Evolutionary conservation across 2,113 vertebrate species (phyloP).

Genomic region (Neogale vison): DNA sequence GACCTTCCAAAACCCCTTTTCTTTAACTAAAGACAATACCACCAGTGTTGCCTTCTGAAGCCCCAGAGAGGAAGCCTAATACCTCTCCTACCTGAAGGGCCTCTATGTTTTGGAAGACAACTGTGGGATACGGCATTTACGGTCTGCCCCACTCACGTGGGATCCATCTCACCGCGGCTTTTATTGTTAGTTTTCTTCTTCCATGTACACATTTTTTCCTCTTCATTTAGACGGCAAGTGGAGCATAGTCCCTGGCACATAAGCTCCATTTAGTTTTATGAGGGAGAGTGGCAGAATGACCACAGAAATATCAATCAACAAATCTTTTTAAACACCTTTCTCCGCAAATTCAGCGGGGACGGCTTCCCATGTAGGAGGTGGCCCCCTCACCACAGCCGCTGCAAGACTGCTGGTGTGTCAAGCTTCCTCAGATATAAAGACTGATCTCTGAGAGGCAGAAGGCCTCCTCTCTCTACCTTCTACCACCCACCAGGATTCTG

Average conservation of each 20-base stretch:
- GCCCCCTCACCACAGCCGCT: neutral
- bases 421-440: neutral
- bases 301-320: constrained; percentile 25
- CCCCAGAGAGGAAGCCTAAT: neutral
- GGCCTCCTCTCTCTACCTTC: neutral
- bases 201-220: neutral
- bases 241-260: neutral
- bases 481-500: neutral
- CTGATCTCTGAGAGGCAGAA: neutral
- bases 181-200: constrained; percentile 31
- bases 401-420: neutral
- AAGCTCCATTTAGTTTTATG: constrained; percentile 29
- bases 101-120: neutral
- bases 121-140: neutral
- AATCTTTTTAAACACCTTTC: constrained; percentile 18
- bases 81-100: neutral
- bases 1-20: neutral
- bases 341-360: neutral
- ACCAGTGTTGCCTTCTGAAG: neutral
- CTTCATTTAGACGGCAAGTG: constrained; percentile 25
- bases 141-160: neutral
- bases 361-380: neutral
- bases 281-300: neutral
- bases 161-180: neutral
- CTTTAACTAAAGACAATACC: constrained; percentile 8